Evolutionary conservation across 2,113 vertebrate species (phyloP), one percentile per base, ranked within the genome.

Genomic region (Ciconia boyciana): DNA sequence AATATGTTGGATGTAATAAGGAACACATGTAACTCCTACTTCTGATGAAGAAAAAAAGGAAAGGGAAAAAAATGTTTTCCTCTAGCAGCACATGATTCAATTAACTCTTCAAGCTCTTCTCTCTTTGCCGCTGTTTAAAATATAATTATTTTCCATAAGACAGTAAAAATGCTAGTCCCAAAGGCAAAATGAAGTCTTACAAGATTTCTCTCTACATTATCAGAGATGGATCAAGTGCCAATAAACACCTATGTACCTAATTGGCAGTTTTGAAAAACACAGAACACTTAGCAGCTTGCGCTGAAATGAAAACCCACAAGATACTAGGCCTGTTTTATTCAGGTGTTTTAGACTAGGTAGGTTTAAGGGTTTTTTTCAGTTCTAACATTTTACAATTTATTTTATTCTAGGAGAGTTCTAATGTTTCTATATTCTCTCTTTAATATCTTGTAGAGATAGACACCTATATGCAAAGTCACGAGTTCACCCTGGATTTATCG

Each of bases 1-100:
- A 83, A 57, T 74, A 93, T 36, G 36, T 61, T 93, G 62, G 58
- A 31, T 88, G 69, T 92, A 96, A 95, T 88, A 83, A 94, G 65
- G 79, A 96, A 94, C 90, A 94, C 66, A 86, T 70, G 82, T 61
- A 96, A 93, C 70, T 95, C 78, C 89, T 87, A 84, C 55, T 92
- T 93, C 83, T 94, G 61, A 91, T 69, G 58, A 85, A 49, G 16
- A 17, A 41, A 91, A 93, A 85, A 90, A 78, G 10, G 16, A 19
- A 84, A 81, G 39, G 39, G 10, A 18, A 77, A 74, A 78, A 83
- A 79, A 36, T 21, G 24, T 75, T 85, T 91, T 79, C 43, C 48
- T 75, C 55, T 76, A 75, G 68, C 78, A 77, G 36, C 39, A 62
- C 48, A 32, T 51, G 64, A 94, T 85, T 89, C 41, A 65, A 80